Conservation (phyloP, 2,888 invertebrate species). For the Hylaea fasciaria region DNA sequence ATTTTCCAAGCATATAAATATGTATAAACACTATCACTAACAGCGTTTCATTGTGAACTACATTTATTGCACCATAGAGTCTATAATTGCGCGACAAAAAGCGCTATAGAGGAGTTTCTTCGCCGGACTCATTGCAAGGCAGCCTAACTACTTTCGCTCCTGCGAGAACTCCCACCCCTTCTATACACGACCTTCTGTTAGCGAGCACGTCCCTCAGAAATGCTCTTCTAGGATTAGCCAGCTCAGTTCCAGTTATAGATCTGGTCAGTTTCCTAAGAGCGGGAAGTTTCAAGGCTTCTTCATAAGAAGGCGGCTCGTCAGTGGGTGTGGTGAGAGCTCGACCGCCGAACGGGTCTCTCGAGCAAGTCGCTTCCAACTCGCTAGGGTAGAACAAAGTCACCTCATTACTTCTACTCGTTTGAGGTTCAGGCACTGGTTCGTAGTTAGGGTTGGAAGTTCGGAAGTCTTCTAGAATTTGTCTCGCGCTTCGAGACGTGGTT, state of each 20-base stretch:
- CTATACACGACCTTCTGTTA: slow-evolving; percentile 78
- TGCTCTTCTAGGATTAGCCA: slow-evolving; percentile 78
- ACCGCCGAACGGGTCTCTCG: slow-evolving; percentile 86
- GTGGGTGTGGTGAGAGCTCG: slow-evolving; percentile 83
- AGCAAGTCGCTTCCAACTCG: slow-evolving; percentile 80
- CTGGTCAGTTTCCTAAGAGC: slow-evolving; percentile 84
- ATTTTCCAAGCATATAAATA: slow-evolving; percentile 64
- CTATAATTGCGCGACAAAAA: slow-evolving; percentile 56
- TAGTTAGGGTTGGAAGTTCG: slow-evolving; percentile 65
- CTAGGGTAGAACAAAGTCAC: slow-evolving; percentile 71
- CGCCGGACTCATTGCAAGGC: slow-evolving; percentile 70
- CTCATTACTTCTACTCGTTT: slow-evolving; percentile 60
- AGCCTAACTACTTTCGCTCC: slow-evolving; percentile 76
- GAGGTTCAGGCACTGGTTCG: slow-evolving; percentile 69
- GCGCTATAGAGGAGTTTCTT: slow-evolving; percentile 80
- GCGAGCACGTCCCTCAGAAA: slow-evolving; percentile 79
- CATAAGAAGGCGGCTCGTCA: slow-evolving; percentile 86
- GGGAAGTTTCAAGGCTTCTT: slow-evolving; percentile 87
- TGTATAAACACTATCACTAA: slow-evolving; percentile 53
- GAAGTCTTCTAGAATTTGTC: slow-evolving; percentile 77
- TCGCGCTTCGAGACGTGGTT: slow-evolving; percentile 70
- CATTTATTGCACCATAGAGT: slow-evolving; percentile 76
- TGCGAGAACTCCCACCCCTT: slow-evolving; percentile 77
- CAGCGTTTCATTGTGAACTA: slow-evolving; percentile 40
- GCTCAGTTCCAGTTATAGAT: slow-evolving; percentile 85